These are phyloP conservation scores for Gymnoscopelus microlampas DNA, from an alignment of 2,797 vertebrate species.

Conservation along the genomic window DNA sequence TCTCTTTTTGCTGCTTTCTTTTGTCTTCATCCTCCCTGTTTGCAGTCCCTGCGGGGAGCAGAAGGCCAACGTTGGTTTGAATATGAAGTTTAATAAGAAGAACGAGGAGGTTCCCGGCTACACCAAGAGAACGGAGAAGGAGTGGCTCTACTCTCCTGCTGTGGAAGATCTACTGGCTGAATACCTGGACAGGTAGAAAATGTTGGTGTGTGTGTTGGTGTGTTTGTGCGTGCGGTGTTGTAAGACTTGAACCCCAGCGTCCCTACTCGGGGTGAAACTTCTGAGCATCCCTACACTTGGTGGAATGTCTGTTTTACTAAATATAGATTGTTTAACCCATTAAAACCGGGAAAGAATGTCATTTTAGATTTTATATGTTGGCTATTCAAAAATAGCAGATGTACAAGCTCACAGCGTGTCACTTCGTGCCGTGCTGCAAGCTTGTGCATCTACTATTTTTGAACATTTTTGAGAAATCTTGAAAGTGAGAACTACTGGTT, in stretches of 20 bases:
- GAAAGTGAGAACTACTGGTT: no score
- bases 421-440: no score
- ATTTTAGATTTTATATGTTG: no score
- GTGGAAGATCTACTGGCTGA: conserved; percentile 93
- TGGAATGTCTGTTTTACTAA: no score
- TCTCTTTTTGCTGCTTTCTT: conserved; percentile 26
- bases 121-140: conserved; percentile 94
- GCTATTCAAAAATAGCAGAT: no score
- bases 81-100: conserved; percentile 99
- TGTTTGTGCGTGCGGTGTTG: conserved; percentile 2
- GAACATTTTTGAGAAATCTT: no score
- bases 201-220: conserved; percentile 16
- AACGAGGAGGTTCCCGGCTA: conserved; percentile 99
- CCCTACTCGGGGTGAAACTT: no score
- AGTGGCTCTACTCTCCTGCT: conserved; percentile 96
- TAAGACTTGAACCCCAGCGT: not conserved
- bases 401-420: no score
- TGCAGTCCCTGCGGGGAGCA: conserved; percentile 95
- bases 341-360: no score
- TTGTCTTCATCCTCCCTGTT: conserved; percentile 25
- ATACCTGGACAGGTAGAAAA: conserved; percentile 90
- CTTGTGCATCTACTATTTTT: no score
- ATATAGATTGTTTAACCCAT: no score
- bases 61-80: conserved; percentile 93
- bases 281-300: no score